Conservation (phyloP, 2,888 invertebrate genomes). For the Plutella xylostella region DNA sequence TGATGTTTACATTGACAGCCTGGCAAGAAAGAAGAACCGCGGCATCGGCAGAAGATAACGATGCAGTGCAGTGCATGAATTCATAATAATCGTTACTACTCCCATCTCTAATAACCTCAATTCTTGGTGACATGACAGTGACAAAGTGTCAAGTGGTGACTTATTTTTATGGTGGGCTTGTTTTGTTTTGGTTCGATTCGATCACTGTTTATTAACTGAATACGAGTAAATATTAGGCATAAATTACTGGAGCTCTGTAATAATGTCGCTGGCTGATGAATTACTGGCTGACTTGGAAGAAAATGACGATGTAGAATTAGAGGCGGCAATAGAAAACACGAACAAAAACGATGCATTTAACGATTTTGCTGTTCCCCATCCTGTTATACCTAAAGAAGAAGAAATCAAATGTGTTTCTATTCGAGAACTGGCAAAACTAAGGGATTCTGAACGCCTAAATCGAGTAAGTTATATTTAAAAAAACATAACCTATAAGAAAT, state of each 20-base stretch:
- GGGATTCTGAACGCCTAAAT: slow-evolving; percentile 82
- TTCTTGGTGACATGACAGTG: neutral
- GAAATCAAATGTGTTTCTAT: slow-evolving; percentile 80
- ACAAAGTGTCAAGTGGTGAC: too few relatives aligned
- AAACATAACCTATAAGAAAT: too few relatives aligned
- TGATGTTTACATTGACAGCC: too few relatives aligned
- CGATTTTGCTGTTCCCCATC: slow-evolving; percentile 55
- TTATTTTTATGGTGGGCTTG: neutral
- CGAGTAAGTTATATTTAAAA: too few relatives aligned
- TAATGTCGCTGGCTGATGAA: slow-evolving; percentile 98
- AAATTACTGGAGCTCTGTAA: too few relatives aligned
- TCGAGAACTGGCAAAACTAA: slow-evolving; percentile 88
- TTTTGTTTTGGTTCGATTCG: neutral
- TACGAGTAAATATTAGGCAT: neutral
- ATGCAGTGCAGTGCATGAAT: too few relatives aligned
- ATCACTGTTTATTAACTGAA: neutral
- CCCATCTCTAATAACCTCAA: neutral
- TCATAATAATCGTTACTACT: too few relatives aligned
- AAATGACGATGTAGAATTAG: slow-evolving; percentile 80
- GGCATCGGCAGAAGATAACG: too few relatives aligned
- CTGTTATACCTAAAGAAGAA: slow-evolving; percentile 69
- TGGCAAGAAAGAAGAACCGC: too few relatives aligned
- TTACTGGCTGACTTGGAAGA: slow-evolving; percentile 97
- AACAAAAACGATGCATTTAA: slow-evolving; percentile 41
- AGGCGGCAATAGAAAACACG: slow-evolving; percentile 68